Evolutionary conservation across 2,113 vertebrate species (phyloP).

Genomic region (Epinephelus lanceolatus): DNA sequence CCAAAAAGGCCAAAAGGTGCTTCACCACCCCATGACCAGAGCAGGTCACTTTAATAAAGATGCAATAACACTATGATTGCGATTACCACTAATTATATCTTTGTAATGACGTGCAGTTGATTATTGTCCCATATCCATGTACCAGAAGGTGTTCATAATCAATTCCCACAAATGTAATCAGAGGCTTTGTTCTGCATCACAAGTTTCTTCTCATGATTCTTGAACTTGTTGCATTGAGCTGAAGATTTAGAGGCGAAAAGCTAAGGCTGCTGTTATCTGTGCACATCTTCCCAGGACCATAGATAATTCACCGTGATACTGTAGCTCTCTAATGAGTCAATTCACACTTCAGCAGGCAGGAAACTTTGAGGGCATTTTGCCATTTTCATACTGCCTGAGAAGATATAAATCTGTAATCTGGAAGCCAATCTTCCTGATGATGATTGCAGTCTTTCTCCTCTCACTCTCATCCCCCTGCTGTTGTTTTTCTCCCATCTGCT

Average conservation of each 20-base stretch:
- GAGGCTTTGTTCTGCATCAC: not conserved
- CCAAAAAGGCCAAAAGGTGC: not conserved
- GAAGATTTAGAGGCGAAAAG: constrained; percentile 1
- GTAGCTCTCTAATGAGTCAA: constrained; percentile 46
- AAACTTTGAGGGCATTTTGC: constrained; percentile 49
- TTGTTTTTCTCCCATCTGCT: constrained; percentile 46
- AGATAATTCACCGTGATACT: constrained; percentile 30
- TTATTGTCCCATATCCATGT: not conserved
- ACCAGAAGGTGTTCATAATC: not conserved
- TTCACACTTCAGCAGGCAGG: constrained; percentile 50
- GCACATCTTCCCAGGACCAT: not conserved
- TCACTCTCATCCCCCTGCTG: constrained; percentile 30
- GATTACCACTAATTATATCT: not conserved
- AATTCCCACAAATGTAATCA: not conserved
- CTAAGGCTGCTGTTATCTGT: constrained; percentile 28
- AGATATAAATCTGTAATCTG: constrained; percentile 42
- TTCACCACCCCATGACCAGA: not conserved
- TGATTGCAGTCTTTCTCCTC: constrained; percentile 36
- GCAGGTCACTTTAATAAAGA: not conserved
- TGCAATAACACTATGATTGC: not conserved
- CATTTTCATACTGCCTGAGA: constrained; percentile 31
- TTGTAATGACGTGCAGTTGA: not conserved
- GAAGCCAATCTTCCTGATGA: constrained; percentile 46
- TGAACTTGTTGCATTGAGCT: not conserved
- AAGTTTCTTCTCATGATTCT: not conserved